A percentile compares a stretch with the other conserved stretches of the same genome.
phyloP scores from a whole-genome alignment of 2,113 vertebrate species.

The Morone chrysops region DNA sequence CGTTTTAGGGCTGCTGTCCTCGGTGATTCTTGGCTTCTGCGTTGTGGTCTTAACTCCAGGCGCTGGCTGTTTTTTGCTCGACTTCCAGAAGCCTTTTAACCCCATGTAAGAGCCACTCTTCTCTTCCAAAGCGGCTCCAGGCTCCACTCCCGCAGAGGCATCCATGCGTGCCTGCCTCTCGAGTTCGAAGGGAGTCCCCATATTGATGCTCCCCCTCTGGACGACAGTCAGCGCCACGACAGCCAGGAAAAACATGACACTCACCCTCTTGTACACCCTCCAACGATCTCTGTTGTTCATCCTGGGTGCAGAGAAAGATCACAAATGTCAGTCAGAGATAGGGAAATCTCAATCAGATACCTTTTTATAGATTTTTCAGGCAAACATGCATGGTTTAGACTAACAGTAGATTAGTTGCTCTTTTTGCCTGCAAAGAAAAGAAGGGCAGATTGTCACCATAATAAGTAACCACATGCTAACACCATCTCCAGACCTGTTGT shows the following conservation, averaged over 20 bases:
- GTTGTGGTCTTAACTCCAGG: constrained; percentile 5
- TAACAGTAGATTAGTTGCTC: neutral
- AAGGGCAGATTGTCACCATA: neutral
- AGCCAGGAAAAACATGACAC: constrained; percentile 87
- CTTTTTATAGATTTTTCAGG: neutral
- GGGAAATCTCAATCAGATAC: neutral
- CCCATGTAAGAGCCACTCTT: constrained; percentile 57
- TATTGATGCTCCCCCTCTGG: constrained; percentile 85
- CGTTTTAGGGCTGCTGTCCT: constrained; percentile 45
- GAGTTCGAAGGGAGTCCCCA: constrained; percentile 80
- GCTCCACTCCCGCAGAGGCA: neutral
- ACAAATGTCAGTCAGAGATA: constrained; percentile 13
- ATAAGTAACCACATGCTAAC: neutral
- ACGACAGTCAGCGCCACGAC: constrained; percentile 85
- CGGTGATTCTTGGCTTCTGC: accelerated
- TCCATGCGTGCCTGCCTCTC: constrained; percentile 77
- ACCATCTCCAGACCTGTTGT: neutral
- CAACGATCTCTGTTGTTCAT: constrained; percentile 85
- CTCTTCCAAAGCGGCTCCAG: constrained; percentile 1
- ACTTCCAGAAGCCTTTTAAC: constrained; percentile 88
- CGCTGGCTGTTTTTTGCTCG: constrained; percentile 29
- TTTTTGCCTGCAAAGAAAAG: neutral
- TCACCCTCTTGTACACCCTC: constrained; percentile 86
- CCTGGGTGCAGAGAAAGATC: constrained; percentile 76
- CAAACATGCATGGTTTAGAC: too few species aligned